These are phyloP conservation scores for Denticeps clupeoides DNA, from an alignment of 2,797 vertebrate species.

Conservation along the genomic window DNA sequence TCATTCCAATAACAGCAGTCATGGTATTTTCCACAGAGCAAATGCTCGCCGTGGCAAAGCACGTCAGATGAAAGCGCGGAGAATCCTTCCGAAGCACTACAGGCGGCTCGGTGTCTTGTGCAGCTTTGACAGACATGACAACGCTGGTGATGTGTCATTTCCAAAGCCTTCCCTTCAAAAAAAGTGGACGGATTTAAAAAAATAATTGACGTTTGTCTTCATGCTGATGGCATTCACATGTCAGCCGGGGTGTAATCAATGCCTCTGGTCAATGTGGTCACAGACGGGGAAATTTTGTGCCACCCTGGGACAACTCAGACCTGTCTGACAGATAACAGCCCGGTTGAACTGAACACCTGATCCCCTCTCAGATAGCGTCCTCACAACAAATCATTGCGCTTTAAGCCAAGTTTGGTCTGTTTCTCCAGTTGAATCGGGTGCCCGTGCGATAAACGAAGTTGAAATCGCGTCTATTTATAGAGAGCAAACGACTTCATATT, in stretches of 20 bases:
- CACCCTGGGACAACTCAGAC: not conserved
- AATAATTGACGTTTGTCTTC: constrained; percentile 32
- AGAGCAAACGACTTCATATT: too few species aligned
- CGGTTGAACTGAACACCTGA: constrained; percentile 8
- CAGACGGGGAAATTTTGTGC: constrained; percentile 37
- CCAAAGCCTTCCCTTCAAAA: constrained; percentile 17
- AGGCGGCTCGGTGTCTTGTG: too few species aligned
- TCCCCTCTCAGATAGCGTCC: not conserved
- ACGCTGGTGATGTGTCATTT: constrained; percentile 2
- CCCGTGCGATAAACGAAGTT: too few species aligned
- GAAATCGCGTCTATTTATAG: too few species aligned
- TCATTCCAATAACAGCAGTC: too few species aligned
- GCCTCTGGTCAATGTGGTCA: constrained; percentile 52
- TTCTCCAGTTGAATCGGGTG: not conserved
- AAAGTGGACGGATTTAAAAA: too few species aligned
- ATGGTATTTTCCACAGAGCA: too few species aligned
- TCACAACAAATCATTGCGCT: not conserved
- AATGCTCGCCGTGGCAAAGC: too few species aligned
- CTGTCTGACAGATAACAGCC: too few species aligned
- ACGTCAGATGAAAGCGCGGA: too few species aligned
- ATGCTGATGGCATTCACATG: constrained; percentile 37
- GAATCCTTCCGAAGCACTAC: too few species aligned
- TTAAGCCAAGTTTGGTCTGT: not conserved
- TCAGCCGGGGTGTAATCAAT: constrained; percentile 43
- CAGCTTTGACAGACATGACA: too few species aligned